Base-by-base conservation (phyloP, 2,888 invertebrate species). In the Apamea sordens region DNA sequence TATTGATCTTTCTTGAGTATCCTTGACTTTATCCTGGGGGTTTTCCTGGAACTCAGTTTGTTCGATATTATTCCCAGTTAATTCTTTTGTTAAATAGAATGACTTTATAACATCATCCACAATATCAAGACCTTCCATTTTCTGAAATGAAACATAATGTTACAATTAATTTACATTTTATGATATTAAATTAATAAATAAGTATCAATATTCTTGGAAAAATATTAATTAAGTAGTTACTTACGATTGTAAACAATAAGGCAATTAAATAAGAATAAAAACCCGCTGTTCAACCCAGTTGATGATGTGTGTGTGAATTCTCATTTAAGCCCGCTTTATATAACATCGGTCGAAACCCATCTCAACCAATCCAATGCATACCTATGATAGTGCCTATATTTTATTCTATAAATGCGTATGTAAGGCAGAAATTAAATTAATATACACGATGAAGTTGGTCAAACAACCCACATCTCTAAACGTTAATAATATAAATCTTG, bases 81-180 rank as follows among this genome's bases (percentile, higher is more conserved):
- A 28, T 68, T 68, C 47, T 68, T 68, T 24, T 41, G 44, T 68
- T 8, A 68, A 68, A 68, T 68, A 68, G 28, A 28, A 68, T 68
- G 68, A 68, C 18, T 68, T 68, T 2, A 68, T 4, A 28, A 68
- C 68, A 68, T 68, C 68, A 36, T 36, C 36, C 36, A 4, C 36
- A 36, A 36, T 36, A 36, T 36, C 36, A 36, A 36, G 36, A 4
- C 28, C 47, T 18, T 28, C 28, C 68, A 68, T 68, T 28, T 47
- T 47, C 47, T 47, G 18, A 28, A 68, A 68, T 24, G 6, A 65
- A 41, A 44, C 7, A 63, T 32, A 63, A 63, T 32, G 63, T 63
- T 63, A 32, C 13, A 18, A 18, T 63, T 32, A 32, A 63, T 32
- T 63, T 15, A 63, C 15, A 6, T 15, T 63, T 63, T 44, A 11